Conservation (phyloP, 2,888 invertebrate genomes). For the Drosophila lacicola region DNA sequence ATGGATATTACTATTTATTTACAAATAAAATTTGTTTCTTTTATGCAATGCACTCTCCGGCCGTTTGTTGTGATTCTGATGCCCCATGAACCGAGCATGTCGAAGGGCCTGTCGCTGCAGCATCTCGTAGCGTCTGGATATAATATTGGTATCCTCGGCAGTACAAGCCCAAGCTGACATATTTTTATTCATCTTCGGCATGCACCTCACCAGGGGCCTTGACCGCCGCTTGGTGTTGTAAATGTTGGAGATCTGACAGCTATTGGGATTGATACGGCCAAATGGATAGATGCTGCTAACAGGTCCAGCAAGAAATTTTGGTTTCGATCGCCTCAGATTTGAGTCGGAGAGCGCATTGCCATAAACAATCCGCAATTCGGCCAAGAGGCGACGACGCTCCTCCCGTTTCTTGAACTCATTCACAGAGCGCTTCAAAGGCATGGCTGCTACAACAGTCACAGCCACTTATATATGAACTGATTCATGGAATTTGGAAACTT, state of each 20-base stretch:
- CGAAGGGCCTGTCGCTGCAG: slow-evolving; percentile 39
- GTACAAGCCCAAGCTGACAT: not conserved
- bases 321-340: slow-evolving; percentile 20
- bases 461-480: not conserved
- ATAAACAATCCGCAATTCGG: slow-evolving; percentile 38
- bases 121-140: slow-evolving; percentile 25
- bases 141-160: not conserved
- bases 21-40: not conserved
- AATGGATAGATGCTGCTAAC: slow-evolving; percentile 7
- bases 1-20: not conserved
- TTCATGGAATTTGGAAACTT: not conserved
- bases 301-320: not conserved
- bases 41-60: too few species aligned
- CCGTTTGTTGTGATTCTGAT: not conserved
- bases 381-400: slow-evolving; percentile 33
- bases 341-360: slow-evolving; percentile 51
- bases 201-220: not conserved
- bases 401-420: slow-evolving; percentile 5
- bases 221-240: not conserved
- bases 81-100: not conserved
- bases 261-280: slow-evolving; percentile 19
- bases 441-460: not conserved
- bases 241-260: slow-evolving; percentile 31
- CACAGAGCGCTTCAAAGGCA: slow-evolving; percentile 16
- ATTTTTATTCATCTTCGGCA: not conserved